Base-by-base conservation (phyloP, 2,113 vertebrate genomes). In the Elanoides forficatus region DNA sequence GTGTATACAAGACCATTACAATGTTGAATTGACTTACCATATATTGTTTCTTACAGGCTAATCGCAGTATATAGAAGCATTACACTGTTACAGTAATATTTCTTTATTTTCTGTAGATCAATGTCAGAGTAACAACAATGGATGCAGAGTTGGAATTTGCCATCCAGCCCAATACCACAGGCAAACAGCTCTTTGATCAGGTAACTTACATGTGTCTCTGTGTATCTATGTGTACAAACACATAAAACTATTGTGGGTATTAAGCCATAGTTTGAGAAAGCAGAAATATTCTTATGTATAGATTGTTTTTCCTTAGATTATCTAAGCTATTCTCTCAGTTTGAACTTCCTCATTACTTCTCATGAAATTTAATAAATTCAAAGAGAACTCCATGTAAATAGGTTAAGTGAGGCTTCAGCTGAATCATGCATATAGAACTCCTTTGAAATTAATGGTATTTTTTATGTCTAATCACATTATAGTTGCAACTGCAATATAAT, bases 141-240 rank as follows among this genome's bases (percentile, higher is more conserved):
- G 98, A 99, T 94, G 98, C 98, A 42, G 98, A 99, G 87, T 91
- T 99, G 96, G 98, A 99, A 88, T 99, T 99, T 98, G 98, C 98
- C 88, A 99, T 99, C 95, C 98, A 99, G 90, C 98, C 98, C 65
- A 99, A 98, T 93, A 99, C 98, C 80, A 99, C 98, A 88, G 98
- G 98, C 94, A 99, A 99, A 93, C 98, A 99, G 75, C 98, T 99
- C 86, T 99, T 99, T 97, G 98, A 99, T 96, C 98, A 99, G 98
- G 98, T 99, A 98, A 97, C 20, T 53, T 92, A 58, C 2, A 8
- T 63, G 18, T 30, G 14, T 71, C 6, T 81, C 29, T 93, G 3
- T 72, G 12, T 82, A 11, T 76, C 4, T 68, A 15, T n/a, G 26
- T 34, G 6, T 81, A 13, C 18, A 72, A 58, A 47, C 23, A 26